Percentiles rank a stretch among this genome's conserved stretches.
Evolutionary conservation across 2,113 vertebrate species (phyloP).

Genomic region (Neofelis nebulosa): DNA sequence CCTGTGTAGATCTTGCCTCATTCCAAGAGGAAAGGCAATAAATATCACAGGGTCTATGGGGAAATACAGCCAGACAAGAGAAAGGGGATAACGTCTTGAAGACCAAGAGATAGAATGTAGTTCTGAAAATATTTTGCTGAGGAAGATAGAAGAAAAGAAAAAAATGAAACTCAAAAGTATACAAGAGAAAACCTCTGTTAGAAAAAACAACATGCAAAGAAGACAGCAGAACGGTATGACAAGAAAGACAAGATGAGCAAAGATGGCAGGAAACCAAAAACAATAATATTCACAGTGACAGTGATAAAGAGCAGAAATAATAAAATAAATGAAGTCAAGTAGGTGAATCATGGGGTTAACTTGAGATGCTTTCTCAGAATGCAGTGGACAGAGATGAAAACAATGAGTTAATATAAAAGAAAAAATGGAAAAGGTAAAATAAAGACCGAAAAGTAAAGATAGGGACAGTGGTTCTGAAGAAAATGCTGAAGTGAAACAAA

Average conservation of each 20-base stretch:
- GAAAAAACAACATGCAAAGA: neutral
- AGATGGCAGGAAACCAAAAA: neutral
- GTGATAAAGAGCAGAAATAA: neutral
- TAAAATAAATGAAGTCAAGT: neutral
- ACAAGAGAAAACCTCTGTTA: neutral
- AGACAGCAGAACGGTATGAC: neutral
- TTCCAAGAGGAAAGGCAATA: conserved; percentile 1
- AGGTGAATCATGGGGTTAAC: neutral
- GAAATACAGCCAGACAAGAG: neutral
- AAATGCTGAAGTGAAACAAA: conserved; percentile 1
- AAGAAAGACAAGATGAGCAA: neutral
- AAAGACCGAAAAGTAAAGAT: neutral
- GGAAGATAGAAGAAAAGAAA: neutral
- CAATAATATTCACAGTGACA: neutral
- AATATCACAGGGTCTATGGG: neutral
- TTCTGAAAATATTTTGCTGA: conserved; percentile 12
- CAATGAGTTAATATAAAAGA: neutral
- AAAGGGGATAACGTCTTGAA: neutral
- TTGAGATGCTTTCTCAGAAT: neutral
- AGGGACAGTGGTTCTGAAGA: neutral
- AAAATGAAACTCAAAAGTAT: neutral
- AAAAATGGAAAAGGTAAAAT: neutral
- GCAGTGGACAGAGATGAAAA: neutral
- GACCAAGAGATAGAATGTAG: neutral
- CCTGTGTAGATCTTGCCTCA: neutral